Evolutionary conservation across 1,140 invertebrate species (phyloP).

Genomic region (Andricus grossulariae): DNA sequence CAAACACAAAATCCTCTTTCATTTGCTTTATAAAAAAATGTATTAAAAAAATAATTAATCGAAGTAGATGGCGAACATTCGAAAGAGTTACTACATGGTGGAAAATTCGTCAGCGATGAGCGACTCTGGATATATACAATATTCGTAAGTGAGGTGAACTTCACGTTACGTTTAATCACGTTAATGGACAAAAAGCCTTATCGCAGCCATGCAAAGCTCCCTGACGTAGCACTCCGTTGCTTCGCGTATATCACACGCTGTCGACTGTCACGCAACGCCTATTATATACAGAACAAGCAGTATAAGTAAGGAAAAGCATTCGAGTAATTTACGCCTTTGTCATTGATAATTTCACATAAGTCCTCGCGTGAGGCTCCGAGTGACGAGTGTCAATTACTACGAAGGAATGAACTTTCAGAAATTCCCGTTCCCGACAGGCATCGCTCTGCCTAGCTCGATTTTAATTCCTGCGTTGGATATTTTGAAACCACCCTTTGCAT

Average conservation of each 20-base stretch:
- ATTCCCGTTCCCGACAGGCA: neutral
- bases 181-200: conserved; percentile 70
- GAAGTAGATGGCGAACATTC: neutral
- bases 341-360: conserved; percentile 1
- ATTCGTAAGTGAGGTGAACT: conserved; percentile 20
- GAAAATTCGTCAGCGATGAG: conserved; percentile 13
- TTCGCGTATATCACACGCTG: neutral
- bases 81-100: conserved; percentile 9
- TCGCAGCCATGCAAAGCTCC: conserved; percentile 61
- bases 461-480: neutral
- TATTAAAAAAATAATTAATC: neutral
- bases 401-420: neutral
- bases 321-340: conserved; percentile 35
- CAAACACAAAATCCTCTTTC: neutral
- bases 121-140: neutral
- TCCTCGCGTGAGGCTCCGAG: neutral
- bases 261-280: conserved; percentile 57
- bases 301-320: conserved; percentile 32
- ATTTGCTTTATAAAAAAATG: neutral
- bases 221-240: neutral
- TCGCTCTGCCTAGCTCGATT: no score
- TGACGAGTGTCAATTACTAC: conserved; percentile 11
- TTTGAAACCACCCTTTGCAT: conserved; percentile 12
- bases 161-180: conserved; percentile 62
- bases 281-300: neutral